Base-by-base conservation (phyloP, 2,888 invertebrate species). In the Augochlorella aurata region DNA sequence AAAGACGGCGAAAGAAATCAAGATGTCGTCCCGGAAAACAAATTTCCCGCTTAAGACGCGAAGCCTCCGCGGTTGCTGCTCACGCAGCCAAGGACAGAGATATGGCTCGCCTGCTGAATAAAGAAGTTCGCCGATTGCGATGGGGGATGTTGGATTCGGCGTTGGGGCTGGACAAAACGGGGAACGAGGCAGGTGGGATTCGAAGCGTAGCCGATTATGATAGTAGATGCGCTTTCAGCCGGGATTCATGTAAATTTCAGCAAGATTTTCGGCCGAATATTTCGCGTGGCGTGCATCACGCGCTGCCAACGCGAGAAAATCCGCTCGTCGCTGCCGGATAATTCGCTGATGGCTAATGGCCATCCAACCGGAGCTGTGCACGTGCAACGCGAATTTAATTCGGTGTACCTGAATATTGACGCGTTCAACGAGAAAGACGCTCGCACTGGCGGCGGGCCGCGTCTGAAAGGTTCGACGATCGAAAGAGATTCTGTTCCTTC, bases 261-360 rank as follows among this genome's bases (percentile, higher is more conserved):
- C 76, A 87, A 85, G 87, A 88, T 85, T 78, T 76, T 52, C 63
- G 52, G 21, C 52, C 45, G 81, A 86, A 87, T 81, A 86, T 87
- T 78, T 84, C 82, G 87, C 29, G 66, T n/a, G 50, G 38, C 63
- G 21, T 50, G 69, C 47, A 69, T 70, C 58, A 69, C 82, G 81
- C 63, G 66, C 74, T 66, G 79, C 29, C 74, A 77, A 68, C 68
- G 85, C 87, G 88, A 88, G 88, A 88, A 88, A 88, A 88, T 88
- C 85, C 85, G 78, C 82, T 83, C 81, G 80, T 69, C 78, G 79
- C 72, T 81, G 79, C 38, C 79, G 79, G 85, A 87, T 88, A 86
- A 89, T 88, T 88, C 83, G 85, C 73, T 83, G 84, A 85, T 88
- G 84, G 88, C 89, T 88, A 88, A 88, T 88, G 87, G 89, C 84